Evolutionary conservation across 2,888 invertebrate species (phyloP), one percentile per base, ranked within the genome.

Genomic region (Dryobota labecula): DNA sequence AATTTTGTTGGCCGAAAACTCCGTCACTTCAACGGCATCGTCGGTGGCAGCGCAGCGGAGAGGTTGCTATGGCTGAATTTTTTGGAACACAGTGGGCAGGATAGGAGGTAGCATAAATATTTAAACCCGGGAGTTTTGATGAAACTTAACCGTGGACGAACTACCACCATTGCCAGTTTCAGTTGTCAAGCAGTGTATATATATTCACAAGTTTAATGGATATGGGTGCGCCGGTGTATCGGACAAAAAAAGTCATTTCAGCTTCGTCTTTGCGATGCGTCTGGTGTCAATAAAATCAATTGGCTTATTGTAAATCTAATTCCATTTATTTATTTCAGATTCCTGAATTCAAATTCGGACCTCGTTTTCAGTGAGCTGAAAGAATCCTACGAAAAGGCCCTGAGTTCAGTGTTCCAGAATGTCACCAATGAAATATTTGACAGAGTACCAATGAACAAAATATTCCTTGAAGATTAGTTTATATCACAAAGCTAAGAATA

Each of bases 321-420:
- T 43, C 2, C 15, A 45, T 11, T 30, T 30, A 18, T 30, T 53
- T 45, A 7, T 63, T 92, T 7, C 92, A 96, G 96, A 30, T 97
- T 97, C 90, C 91, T 97, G n/a, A 97, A 97, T 87, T 96, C 97
- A 47, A 97, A 97, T 87, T 96, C 97, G 61, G 96, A 97, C 36
- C 91, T 97, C 0, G 96, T 97, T 2, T 97, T 97, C 91, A 96
- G 96, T 82, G 97, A 97, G 86, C 90, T 98, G 43, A 97, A 97
- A 87, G 95, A 95, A 0, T 97, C 97, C 0, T 98, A 97, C 89
- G 97, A 98, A 84, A 96, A 97, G 73, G 96, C 97, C 15, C 96
- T 98, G 72, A 97, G 97, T 57, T 87, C 96, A 0, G 96, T 97
- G 0, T 98, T 98, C 91, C 94, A 96, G 51, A 96, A 97, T 60